Base-by-base conservation (phyloP, 2,888 invertebrate genomes). In the Drosophila maculinotata region DNA sequence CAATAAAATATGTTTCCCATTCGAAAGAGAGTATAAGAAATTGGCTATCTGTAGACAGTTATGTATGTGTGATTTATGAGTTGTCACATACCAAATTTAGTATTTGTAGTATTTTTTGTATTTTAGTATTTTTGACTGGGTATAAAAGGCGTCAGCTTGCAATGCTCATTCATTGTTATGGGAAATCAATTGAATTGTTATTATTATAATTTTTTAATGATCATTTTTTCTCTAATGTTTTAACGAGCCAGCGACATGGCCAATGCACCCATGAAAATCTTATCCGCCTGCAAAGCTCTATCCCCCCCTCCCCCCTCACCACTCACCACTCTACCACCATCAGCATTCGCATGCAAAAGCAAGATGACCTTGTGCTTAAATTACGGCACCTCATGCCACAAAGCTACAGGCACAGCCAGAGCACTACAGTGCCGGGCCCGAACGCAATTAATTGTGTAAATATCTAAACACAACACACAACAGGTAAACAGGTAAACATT, bases 381-480 rank as follows among this genome's bases (percentile, higher is more conserved):
- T 57, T 60, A 44, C 49, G 78, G 14, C 67, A 48, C 36, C 52
- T 52, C 31, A 31, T 67, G 52, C 49, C 66, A 23, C 42, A 58
- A 35, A 51, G 25, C 28, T 30, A 30, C 20, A 48, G 47, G 25
- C 30, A 7, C 7, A 59, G 38, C 26, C 33, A 42, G 28, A 44
- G 28, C 39, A 12, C 23, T 39, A 25, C 5, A 17, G 25, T 30
- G 36, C 53, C n/a, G n/a, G n/a, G n/a, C n/a, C n/a, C n/a, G 51
- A 20, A 60, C 74, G 69, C 75, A 75, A 78, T 79, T 84, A 86
- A 76, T 67, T 76, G 87, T 87, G 87, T 79, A 79, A 79, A 79
- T 83, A 86, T 67, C 63, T 60, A 63, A 76, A 52, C 70, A 65
- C 59, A 81, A 59, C 73, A 58, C 57, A 57, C 33, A 39, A 28